phyloP scores from a whole-genome alignment of 2,888 invertebrate genomes.

The Enchytraeus crypticus region DNA sequence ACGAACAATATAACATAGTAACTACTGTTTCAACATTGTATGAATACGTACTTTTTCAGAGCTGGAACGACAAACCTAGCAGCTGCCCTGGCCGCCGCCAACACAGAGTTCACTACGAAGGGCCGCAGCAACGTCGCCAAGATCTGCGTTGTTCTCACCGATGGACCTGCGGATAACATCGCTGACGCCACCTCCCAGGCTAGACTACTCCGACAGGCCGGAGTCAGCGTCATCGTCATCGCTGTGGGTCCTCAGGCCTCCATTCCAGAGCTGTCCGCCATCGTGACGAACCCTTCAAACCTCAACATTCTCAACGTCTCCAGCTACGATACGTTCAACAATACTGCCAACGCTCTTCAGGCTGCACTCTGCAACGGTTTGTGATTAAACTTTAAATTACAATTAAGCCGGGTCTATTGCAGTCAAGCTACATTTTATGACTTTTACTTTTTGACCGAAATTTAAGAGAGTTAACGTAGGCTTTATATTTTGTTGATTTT shows the following conservation, averaged over 20 bases:
- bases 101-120: not conserved
- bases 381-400: constrained; percentile 7
- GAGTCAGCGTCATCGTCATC: constrained; percentile 5
- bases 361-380: constrained; percentile 31
- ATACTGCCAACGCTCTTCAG: constrained; percentile 7
- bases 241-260: not conserved
- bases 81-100: not conserved
- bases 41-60: too few species aligned
- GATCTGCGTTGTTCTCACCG: not conserved
- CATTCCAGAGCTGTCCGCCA: constrained; percentile 31
- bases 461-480: too few species aligned
- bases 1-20: too few species aligned
- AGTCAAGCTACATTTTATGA: too few species aligned
- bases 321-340: constrained; percentile 7
- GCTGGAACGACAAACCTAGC: not conserved
- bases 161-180: not conserved
- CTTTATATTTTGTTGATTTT: too few species aligned
- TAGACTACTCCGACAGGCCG: not conserved
- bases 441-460: too few species aligned
- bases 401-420: too few species aligned
- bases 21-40: too few species aligned
- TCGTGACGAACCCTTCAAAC: constrained; percentile 30
- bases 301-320: constrained; percentile 21
- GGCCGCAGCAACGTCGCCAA: not conserved
- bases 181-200: not conserved